A percentile compares a stretch with the other conserved stretches of the same genome.
These are phyloP conservation scores for Myzus persicae DNA, from an alignment of 1,140 invertebrate genomes.

Conservation along the genomic window DNA sequence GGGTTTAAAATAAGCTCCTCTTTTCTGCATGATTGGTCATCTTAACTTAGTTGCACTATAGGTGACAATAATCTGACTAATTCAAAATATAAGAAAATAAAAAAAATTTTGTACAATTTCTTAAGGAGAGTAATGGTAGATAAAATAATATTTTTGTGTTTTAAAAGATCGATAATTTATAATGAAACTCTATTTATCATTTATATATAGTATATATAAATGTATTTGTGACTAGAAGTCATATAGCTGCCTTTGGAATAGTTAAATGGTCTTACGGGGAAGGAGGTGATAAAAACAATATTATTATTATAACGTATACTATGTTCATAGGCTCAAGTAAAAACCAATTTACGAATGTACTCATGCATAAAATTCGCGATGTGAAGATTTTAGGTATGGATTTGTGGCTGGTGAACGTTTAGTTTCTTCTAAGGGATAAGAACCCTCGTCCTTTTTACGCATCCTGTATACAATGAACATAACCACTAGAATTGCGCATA, in stretches of 20 bases:
- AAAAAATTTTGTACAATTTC: neutral
- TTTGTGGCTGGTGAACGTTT: constrained; percentile 90
- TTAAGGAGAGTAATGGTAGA: neutral
- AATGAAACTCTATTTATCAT: constrained; percentile 22
- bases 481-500: constrained; percentile 96
- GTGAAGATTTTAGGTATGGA: constrained; percentile 89
- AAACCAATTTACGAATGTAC: constrained; percentile 45
- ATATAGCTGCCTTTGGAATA: constrained; percentile 26
- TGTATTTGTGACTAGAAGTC: constrained; percentile 23
- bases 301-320: constrained; percentile 53
- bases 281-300: constrained; percentile 40
- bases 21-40: neutral
- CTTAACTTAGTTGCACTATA: constrained; percentile 2
- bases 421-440: constrained; percentile 96
- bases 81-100: constrained; percentile 20
- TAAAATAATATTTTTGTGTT: constrained; percentile 1
- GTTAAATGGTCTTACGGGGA: neutral
- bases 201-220: neutral
- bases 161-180: neutral
- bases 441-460: constrained; percentile 99
- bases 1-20: neutral
- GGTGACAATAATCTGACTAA: constrained; percentile 9
- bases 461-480: constrained; percentile 99
- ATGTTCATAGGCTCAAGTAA: constrained; percentile 46
- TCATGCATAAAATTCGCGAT: constrained; percentile 95